Conservation (phyloP, 2,797 vertebrate species). For the Enteromius unitaeniatus region DNA sequence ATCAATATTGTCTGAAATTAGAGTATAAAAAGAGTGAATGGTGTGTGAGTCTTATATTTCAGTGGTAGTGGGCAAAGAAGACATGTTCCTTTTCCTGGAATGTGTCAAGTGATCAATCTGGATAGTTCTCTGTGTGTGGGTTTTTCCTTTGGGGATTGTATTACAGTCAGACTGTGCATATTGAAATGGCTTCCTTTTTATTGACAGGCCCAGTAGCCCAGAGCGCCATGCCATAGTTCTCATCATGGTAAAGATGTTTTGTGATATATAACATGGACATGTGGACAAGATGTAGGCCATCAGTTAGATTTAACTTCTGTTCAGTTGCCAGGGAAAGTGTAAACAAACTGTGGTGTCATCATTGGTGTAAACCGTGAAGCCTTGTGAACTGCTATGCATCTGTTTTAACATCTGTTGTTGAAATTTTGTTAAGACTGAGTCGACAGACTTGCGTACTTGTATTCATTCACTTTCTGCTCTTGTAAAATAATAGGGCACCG, state of each 20-base stretch:
- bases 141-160: slow-evolving; percentile 32
- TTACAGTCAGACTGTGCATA: slow-evolving; percentile 38
- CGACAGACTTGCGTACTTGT: not conserved
- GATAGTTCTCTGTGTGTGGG: slow-evolving; percentile 34
- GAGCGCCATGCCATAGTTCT: not conserved
- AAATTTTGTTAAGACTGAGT: not conserved
- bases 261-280: slow-evolving; percentile 13
- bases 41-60: not conserved
- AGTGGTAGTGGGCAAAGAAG: not conserved
- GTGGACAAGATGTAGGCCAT: slow-evolving; percentile 42
- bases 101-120: slow-evolving; percentile 35
- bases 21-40: not conserved
- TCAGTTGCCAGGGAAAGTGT: slow-evolving; percentile 2
- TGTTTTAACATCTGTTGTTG: slow-evolving; percentile 37
- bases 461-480: not conserved
- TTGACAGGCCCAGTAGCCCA: slow-evolving; percentile 36
- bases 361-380: slow-evolving; percentile 1
- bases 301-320: slow-evolving; percentile 27
- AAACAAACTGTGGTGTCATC: not conserved
- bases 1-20: not conserved
- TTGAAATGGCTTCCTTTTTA: slow-evolving; percentile 36
- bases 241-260: slow-evolving; percentile 14
- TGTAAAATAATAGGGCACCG: slow-evolving; percentile 23
- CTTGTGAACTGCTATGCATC: not conserved
- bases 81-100: slow-evolving; percentile 19